Evolutionary conservation across 2,888 invertebrate species (phyloP).

Genomic region (Tachystola acroxantha): DNA sequence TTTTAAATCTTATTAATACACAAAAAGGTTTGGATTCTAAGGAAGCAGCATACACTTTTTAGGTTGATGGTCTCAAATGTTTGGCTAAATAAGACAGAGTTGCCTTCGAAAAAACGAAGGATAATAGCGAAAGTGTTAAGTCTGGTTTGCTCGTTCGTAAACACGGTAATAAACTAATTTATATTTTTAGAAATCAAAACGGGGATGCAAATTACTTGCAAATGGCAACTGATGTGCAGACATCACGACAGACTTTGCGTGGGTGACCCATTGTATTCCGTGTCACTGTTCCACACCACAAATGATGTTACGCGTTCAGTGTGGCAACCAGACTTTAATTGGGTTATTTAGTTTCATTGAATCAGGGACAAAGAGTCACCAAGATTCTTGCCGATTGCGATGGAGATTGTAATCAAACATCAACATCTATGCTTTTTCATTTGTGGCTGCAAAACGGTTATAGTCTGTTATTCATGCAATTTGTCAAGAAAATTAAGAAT

Average conservation of each 20-base stretch:
- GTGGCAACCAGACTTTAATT: constrained; percentile 46
- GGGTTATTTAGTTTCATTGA: constrained; percentile 27
- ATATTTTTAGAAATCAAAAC: constrained; percentile 38
- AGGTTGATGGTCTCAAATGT: constrained; percentile 19
- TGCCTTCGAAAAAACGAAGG: constrained; percentile 52
- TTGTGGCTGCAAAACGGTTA: too few relatives aligned
- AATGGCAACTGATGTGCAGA: constrained; percentile 51
- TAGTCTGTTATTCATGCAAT: too few relatives aligned
- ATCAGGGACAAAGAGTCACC: not conserved
- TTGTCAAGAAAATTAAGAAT: constrained; percentile 5
- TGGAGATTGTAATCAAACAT: too few relatives aligned
- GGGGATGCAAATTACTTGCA: constrained; percentile 59
- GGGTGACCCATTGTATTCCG: constrained; percentile 67
- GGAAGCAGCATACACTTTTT: constrained; percentile 12
- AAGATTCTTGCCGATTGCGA: not conserved
- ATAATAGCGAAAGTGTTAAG: constrained; percentile 72
- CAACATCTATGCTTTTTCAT: not conserved
- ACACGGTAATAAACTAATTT: constrained; percentile 35
- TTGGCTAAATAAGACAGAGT: constrained; percentile 54
- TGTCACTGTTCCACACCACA: constrained; percentile 47
- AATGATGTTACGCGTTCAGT: constrained; percentile 49
- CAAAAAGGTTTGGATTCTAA: constrained; percentile 23
- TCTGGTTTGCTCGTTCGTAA: constrained; percentile 54
- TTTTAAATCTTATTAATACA: constrained; percentile 30
- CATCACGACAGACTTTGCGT: constrained; percentile 61